These are phyloP conservation scores for Spinus pinus DNA, from an alignment of 2,797 vertebrate species.

Conservation along the genomic window DNA sequence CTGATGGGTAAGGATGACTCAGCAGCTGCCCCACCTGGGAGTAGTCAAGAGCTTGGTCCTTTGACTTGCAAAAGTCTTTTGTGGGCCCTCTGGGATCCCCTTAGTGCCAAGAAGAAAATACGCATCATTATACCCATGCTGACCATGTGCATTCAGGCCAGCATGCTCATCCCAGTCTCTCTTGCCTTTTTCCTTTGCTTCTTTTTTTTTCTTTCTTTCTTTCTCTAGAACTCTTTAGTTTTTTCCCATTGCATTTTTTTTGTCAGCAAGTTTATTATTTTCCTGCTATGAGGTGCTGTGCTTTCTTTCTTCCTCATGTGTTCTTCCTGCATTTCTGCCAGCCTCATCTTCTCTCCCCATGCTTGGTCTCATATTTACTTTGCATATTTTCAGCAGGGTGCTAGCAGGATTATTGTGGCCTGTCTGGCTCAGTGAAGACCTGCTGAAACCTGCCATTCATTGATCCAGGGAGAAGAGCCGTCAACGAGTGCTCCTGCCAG, in stretches of 20 bases:
- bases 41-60: not conserved
- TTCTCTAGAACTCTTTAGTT: not conserved
- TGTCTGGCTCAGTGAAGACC: not conserved
- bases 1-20: not conserved
- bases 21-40: not conserved
- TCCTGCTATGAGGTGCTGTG: not conserved
- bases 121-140: not conserved
- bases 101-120: not conserved
- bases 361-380: not conserved
- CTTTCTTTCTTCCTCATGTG: not conserved
- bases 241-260: not conserved
- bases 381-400: not conserved
- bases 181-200: not conserved
- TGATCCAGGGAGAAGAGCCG: not conserved
- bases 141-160: not conserved
- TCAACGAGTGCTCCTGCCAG: not conserved
- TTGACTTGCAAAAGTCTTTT: not conserved
- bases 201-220: not conserved
- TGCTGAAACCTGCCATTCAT: slow-evolving; percentile 1
- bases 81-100: not conserved
- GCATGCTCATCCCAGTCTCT: not conserved
- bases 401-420: slow-evolving; percentile 14
- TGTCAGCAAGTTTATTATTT: not conserved
- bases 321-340: not conserved
- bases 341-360: not conserved